Evolutionary conservation across 2,113 vertebrate genomes (phyloP).

Genomic region (Hoplias malabaricus): DNA sequence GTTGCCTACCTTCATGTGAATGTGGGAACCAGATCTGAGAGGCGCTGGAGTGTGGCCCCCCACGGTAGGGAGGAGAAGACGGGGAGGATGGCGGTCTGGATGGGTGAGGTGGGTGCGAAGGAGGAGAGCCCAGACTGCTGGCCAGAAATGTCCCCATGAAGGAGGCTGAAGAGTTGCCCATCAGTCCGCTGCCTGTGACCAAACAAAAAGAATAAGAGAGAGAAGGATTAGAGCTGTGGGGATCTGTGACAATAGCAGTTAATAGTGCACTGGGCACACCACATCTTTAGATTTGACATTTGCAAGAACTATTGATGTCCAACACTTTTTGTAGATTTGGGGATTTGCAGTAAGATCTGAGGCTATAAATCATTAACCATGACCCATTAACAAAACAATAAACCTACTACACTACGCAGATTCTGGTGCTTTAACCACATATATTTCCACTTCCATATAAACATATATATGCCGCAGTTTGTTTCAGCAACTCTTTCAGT

Average conservation of each 20-base stretch:
- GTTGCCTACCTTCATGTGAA: conserved; percentile 91
- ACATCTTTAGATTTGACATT: too few relatives aligned
- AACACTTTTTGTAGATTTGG: too few relatives aligned
- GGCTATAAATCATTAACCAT: too few relatives aligned
- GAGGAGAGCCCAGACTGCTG: conserved; percentile 87
- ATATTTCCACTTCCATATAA: too few relatives aligned
- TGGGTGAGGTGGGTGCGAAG: conserved; percentile 81
- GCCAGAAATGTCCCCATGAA: conserved; percentile 98
- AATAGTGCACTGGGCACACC: neutral
- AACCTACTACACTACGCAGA: too few relatives aligned
- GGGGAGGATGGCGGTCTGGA: conserved; percentile 83
- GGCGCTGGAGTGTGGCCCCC: conserved; percentile 84
- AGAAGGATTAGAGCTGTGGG: neutral
- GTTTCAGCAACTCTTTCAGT: too few relatives aligned
- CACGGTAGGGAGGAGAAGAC: conserved; percentile 86
- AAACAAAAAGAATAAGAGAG: conserved; percentile 47
- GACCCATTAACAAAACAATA: too few relatives aligned
- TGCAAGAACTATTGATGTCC: too few relatives aligned
- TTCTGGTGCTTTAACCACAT: too few relatives aligned
- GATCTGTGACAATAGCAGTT: neutral
- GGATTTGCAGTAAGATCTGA: neutral
- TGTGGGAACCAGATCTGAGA: conserved; percentile 98
- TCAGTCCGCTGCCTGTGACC: conserved; percentile 84
- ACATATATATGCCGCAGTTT: too few relatives aligned
- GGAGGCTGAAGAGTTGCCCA: conserved; percentile 88